Conservation (phyloP, 2,797 vertebrate genomes). For the Tinamus major region DNA sequence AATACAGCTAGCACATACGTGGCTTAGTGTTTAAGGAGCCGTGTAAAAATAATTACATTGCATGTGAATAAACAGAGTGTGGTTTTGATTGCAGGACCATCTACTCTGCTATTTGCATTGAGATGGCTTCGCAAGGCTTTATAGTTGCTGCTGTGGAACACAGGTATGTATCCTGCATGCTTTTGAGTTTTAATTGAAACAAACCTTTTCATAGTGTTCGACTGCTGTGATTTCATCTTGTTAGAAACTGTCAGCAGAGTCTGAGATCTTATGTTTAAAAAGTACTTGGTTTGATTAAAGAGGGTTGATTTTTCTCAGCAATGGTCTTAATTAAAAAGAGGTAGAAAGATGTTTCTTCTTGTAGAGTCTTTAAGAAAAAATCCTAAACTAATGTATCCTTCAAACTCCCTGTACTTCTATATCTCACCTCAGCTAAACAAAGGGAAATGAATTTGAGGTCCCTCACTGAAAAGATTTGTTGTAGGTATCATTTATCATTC, state of each 20-base stretch:
- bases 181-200: not conserved
- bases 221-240: not conserved
- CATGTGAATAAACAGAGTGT: not conserved
- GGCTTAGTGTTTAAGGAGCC: not conserved
- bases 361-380: not conserved
- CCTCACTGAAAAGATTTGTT: not conserved
- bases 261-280: not conserved
- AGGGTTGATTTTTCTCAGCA: not conserved
- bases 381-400: not conserved
- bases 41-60: not conserved
- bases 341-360: not conserved
- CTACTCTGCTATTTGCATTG: slow-evolving; percentile 93
- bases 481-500: rapidly evolving
- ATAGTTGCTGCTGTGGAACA: slow-evolving; percentile 95
- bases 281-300: not conserved
- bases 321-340: not conserved
- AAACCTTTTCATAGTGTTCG: not conserved
- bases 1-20: rapidly evolving
- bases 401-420: not conserved
- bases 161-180: slow-evolving; percentile 81
- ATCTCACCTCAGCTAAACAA: not conserved
- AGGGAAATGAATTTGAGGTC: not conserved
- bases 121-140: slow-evolving; percentile 93
- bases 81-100: slow-evolving; percentile 85
- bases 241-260: not conserved